Base-by-base conservation (phyloP, 2,113 vertebrate genomes). In the Corydoras maculifer region DNA sequence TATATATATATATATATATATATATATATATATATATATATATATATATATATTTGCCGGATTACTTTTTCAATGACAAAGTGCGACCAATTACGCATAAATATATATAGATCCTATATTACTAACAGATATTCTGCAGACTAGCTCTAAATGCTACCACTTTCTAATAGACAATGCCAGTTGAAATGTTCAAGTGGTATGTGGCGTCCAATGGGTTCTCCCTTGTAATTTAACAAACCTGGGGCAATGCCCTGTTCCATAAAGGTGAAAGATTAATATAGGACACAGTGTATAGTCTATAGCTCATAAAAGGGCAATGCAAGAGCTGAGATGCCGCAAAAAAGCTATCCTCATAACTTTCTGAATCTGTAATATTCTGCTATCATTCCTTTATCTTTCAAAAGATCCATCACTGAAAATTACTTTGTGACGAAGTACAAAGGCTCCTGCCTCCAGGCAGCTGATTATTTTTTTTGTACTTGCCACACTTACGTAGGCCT, bases 191-290 rank as follows among this genome's bases (percentile, higher is more conserved):
- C 64, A 65, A 69, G 70, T 32, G 70, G 70, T 48, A 75, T 79
- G 74, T 68, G 58, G 53, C 64, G 51, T 70, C 60, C 58, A 65
- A 62, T 57, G 58, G 73, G 68, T 79, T 75, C 70, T 61, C 29
- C 67, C 4, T 3, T 11, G 32, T 79, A 74, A 79, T 79, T 59
- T 66, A 79, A 73, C 18, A 57, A n/a, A 29, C 69, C 61, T 62
- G 59, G 54, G 32, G 69, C 50, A 68, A 65, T 72, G 54, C 69
- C 18, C 13, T 13, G 62, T 32, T 57, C 77, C 61, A 78, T 75
- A 72, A 76, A 66, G 53, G 65, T 69, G 58, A 75, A 76, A 66
- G 74, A 73, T 76, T 79, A 70, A 76, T 78, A 58, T 65, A 64
- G 51, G 15, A 63, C 48, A 55, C 73, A 49, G 72, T 51, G 66